These are phyloP conservation scores for Agriotes lineatus DNA, from an alignment of 2,888 invertebrate species.

Conservation along the genomic window DNA sequence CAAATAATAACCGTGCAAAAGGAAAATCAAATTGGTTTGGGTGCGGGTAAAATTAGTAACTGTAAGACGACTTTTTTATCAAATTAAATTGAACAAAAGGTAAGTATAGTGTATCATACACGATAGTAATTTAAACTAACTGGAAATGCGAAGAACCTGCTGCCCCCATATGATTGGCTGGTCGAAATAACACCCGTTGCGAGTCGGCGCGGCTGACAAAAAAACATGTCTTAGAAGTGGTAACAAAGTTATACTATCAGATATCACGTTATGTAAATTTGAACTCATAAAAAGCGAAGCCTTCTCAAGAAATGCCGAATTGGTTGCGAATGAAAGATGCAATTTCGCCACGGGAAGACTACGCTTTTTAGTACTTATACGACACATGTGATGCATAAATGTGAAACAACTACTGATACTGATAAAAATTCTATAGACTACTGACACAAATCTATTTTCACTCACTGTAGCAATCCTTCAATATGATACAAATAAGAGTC, in stretches of 20 bases:
- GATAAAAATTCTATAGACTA: slow-evolving; percentile 5
- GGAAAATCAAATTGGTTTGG: background rate
- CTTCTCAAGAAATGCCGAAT: slow-evolving; percentile 15
- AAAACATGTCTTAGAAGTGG: slow-evolving; percentile 56
- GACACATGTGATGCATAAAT: slow-evolving; percentile 13
- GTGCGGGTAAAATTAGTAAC: background rate
- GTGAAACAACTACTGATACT: background rate
- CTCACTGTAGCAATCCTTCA: slow-evolving; percentile 8
- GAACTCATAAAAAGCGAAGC: slow-evolving; percentile 27
- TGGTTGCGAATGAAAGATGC: background rate
- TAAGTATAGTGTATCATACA: background rate
- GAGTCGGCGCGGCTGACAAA: slow-evolving; percentile 77
- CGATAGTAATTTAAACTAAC: slow-evolving; percentile 69
- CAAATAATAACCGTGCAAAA: background rate
- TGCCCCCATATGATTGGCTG: slow-evolving; percentile 79
- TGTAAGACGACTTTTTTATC: background rate
- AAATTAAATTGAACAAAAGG: background rate
- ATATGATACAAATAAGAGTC: background rate
- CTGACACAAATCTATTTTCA: slow-evolving; percentile 8
- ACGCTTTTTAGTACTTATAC: slow-evolving; percentile 8
- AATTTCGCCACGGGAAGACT: slow-evolving; percentile 5
- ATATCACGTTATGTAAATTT: slow-evolving; percentile 21
- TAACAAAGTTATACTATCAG: slow-evolving; percentile 44
- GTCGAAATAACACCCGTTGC: slow-evolving; percentile 80
- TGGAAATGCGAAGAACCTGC: slow-evolving; percentile 77